Evolutionary conservation across 2,888 invertebrate species (phyloP).

Genomic region (Cerastis rubricosa): DNA sequence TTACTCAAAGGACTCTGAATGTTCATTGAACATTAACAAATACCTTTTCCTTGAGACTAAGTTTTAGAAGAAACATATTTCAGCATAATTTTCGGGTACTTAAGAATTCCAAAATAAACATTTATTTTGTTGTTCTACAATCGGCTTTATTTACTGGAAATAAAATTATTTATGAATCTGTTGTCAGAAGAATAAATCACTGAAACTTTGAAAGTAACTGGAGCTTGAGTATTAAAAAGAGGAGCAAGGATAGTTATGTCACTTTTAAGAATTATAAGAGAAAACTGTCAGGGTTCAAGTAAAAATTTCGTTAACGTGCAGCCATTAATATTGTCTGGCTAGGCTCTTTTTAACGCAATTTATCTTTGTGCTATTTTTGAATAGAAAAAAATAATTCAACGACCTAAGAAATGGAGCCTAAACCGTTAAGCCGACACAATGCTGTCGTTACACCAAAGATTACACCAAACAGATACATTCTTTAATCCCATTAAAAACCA

Average conservation of each 20-base stretch:
- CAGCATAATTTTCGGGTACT: slow-evolving; percentile 11
- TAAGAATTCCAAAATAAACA: slow-evolving; percentile 18
- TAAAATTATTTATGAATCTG: slow-evolving; percentile 18
- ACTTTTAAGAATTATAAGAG: background rate
- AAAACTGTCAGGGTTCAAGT: background rate
- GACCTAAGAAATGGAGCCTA: background rate
- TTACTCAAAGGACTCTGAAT: background rate
- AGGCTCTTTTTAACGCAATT: background rate
- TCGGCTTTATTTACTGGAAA: slow-evolving; percentile 24
- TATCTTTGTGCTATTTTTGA: background rate
- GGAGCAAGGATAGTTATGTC: background rate
- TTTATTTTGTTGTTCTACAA: slow-evolving; percentile 22
- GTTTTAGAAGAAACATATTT: slow-evolving; percentile 8
- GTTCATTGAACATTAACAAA: slow-evolving; percentile 19
- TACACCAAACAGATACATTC: background rate
- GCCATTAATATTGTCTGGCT: slow-evolving; percentile 1
- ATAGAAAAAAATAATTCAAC: background rate
- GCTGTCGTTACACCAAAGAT: background rate
- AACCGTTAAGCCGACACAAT: background rate
- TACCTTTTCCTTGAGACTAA: background rate
- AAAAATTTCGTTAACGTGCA: background rate
- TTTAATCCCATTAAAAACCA: background rate
- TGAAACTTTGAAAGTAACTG: background rate
- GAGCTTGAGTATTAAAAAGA: background rate
- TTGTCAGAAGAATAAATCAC: background rate